Conservation (phyloP, 92 coral and sea anemone species). For the Zoanthus sociatus region DNA sequence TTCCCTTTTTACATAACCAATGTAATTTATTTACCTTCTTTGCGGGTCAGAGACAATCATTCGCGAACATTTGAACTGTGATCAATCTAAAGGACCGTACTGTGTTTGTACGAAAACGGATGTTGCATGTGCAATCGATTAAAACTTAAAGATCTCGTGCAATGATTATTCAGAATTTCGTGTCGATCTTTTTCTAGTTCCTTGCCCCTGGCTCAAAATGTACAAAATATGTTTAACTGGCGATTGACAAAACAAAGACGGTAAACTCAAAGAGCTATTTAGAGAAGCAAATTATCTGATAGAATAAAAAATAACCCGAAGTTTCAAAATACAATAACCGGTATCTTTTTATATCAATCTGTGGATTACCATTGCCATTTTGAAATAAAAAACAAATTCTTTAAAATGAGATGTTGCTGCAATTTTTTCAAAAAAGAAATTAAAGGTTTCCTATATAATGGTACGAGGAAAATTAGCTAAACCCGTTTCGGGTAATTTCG, state of each 20-base stretch:
- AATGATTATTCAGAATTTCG: neutral
- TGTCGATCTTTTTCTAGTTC: neutral
- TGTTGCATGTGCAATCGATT: neutral
- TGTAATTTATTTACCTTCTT: neutral
- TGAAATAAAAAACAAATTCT: neutral
- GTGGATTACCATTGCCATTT: neutral
- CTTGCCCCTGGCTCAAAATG: neutral
- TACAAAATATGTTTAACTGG: neutral
- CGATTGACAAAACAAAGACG: neutral
- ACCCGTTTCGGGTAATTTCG: too few relatives aligned
- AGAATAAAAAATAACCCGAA: neutral
- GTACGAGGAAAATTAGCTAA: too few relatives aligned
- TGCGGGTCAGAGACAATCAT: too few relatives aligned
- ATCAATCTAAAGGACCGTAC: neutral
- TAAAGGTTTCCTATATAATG: too few relatives aligned
- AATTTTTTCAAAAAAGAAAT: too few relatives aligned
- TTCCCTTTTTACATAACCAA: neutral
- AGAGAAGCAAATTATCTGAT: neutral
- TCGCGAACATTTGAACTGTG: neutral
- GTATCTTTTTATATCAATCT: neutral
- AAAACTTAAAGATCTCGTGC: neutral
- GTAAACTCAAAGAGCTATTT: conserved; percentile 1
- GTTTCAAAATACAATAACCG: neutral
- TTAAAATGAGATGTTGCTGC: neutral
- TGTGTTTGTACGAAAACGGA: neutral